Conservation (phyloP, 1,140 invertebrate genomes). For the Hestina assimilis region DNA sequence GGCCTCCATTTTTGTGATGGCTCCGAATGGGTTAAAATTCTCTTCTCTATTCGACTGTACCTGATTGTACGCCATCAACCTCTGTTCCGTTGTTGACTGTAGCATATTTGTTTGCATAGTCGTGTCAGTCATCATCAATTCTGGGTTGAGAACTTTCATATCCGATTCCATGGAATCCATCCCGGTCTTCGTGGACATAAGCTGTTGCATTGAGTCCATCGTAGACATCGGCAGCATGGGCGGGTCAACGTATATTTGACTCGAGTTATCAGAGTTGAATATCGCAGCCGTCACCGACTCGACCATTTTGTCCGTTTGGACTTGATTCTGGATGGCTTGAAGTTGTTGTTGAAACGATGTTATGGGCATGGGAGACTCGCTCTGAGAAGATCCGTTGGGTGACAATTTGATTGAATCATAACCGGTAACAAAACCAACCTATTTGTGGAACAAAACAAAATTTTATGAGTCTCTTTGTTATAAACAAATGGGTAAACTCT, state of each 20-base stretch:
- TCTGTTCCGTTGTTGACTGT: slow-evolving; percentile 38
- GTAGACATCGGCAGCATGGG: slow-evolving; percentile 48
- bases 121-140: slow-evolving; percentile 53
- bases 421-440: slow-evolving; percentile 74
- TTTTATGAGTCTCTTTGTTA: too few species aligned
- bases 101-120: slow-evolving; percentile 40
- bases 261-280: slow-evolving; percentile 66
- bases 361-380: slow-evolving; percentile 50
- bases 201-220: slow-evolving; percentile 56
- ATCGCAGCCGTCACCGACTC: slow-evolving; percentile 75
- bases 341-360: slow-evolving; percentile 67
- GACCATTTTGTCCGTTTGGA: slow-evolving; percentile 76
- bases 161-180: slow-evolving; percentile 46
- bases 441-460: neutral
- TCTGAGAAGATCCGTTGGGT: slow-evolving; percentile 46
- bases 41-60: slow-evolving; percentile 44
- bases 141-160: slow-evolving; percentile 56
- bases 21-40: slow-evolving; percentile 55
- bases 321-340: slow-evolving; percentile 72
- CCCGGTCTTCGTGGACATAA: slow-evolving; percentile 48
- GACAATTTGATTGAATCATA: slow-evolving; percentile 68
- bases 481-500: too few species aligned
- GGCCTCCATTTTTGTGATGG: slow-evolving; percentile 64
- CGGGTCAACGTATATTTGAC: slow-evolving; percentile 53
- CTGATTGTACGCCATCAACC: slow-evolving; percentile 54